Percentiles rank a stretch among this genome's conserved stretches.
Conservation (phyloP, 2,797 vertebrate species). For the Tokudaia muenninki region DNA sequence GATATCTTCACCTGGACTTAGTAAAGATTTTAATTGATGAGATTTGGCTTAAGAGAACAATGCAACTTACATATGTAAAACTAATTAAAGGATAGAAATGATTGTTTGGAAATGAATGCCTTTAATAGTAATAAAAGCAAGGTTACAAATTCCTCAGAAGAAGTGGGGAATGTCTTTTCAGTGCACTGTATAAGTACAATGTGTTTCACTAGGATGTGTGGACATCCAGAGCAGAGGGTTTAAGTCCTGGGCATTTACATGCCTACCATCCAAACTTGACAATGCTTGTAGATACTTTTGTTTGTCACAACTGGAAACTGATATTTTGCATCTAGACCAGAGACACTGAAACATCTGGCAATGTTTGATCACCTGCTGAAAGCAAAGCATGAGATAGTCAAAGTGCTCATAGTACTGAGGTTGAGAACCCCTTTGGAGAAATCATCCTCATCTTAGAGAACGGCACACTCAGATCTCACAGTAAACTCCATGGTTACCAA, state of each 20-base stretch:
- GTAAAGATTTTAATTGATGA: constrained; percentile 14
- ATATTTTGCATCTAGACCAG: neutral
- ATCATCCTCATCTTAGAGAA: neutral
- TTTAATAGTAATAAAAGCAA: constrained; percentile 33
- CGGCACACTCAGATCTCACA: neutral
- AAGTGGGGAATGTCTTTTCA: neutral
- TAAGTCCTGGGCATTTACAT: neutral
- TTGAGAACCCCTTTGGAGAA: neutral
- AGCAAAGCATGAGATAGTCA: neutral
- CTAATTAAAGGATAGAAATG: neutral
- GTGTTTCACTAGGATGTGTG: neutral
- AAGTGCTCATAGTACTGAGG: neutral
- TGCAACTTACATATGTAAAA: neutral
- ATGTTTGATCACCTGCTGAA: neutral
- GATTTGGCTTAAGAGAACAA: constrained; percentile 14
- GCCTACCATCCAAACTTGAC: neutral
- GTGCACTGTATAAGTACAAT: neutral
- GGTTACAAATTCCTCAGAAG: neutral
- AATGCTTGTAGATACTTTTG: neutral
- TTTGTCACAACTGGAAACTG: neutral
- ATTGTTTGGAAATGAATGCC: neutral
- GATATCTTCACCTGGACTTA: neutral
- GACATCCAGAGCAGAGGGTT: neutral
- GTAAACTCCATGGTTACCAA: neutral
- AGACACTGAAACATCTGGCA: neutral